Conservation (phyloP, 2,797 vertebrate species). For the Danio jaintianensis region DNA sequence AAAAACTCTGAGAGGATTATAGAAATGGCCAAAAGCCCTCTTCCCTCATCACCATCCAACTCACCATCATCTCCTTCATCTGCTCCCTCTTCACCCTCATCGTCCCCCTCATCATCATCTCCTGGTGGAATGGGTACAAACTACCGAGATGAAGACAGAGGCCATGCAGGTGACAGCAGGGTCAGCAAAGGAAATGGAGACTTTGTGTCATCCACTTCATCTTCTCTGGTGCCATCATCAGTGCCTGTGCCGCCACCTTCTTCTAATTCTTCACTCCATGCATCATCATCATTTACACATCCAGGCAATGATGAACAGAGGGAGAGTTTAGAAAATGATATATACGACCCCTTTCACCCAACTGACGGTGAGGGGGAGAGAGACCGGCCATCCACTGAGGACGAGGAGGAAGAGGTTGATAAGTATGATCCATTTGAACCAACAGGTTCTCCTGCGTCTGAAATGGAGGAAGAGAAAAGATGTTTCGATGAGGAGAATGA, state of each 20-base stretch:
- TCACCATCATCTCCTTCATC: slow-evolving; percentile 76
- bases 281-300: slow-evolving; percentile 58
- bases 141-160: slow-evolving; percentile 66
- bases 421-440: slow-evolving; percentile 96
- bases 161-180: slow-evolving; percentile 55
- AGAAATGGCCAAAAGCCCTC: slow-evolving; percentile 71
- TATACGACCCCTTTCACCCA: slow-evolving; percentile 90
- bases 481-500: slow-evolving; percentile 40
- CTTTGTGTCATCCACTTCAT: slow-evolving; percentile 75
- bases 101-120: slow-evolving; percentile 72
- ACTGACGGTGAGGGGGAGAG: slow-evolving; percentile 79
- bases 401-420: slow-evolving; percentile 80
- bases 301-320: slow-evolving; percentile 59
- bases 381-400: slow-evolving; percentile 66
- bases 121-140: slow-evolving; percentile 60
- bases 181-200: slow-evolving; percentile 65
- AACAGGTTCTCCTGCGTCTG: slow-evolving; percentile 89
- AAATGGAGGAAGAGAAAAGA: slow-evolving; percentile 59
- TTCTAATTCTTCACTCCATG: slow-evolving; percentile 53
- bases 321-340: slow-evolving; percentile 73
- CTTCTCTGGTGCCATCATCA: slow-evolving; percentile 60
- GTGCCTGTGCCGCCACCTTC: slow-evolving; percentile 43
- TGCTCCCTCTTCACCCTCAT: slow-evolving; percentile 68
- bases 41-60: slow-evolving; percentile 68
- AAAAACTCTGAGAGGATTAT: slow-evolving; percentile 62